Base-by-base conservation (phyloP, 1,140 invertebrate genomes). In the Catajapyx aquilonaris region DNA sequence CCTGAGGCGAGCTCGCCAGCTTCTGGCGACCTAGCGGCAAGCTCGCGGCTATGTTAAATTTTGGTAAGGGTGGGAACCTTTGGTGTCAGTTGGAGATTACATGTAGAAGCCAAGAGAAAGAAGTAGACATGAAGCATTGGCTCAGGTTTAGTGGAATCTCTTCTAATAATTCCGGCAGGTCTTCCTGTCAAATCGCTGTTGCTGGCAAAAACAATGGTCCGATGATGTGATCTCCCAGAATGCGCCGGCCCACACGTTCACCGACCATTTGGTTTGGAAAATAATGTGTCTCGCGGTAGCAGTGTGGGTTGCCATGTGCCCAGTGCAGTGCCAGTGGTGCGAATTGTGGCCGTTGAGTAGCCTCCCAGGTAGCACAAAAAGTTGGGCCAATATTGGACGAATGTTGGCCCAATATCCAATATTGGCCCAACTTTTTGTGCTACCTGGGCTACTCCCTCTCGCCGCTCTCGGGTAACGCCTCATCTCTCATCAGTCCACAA, bases 321-420 rank as follows among this genome's bases (percentile, higher is more conserved):
- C n/a, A n/a, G n/a, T n/a, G n/a, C n/a, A n/a, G n/a, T n/a, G 44
- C 50, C 53, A 60, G 20, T 45, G 36, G 36, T 61, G 52, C 31
- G 48, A 39, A 39, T 60, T 60, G 35, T 57, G 55, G 11, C 51
- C 41, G 40, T 60, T 57, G 18, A 52, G 44, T 32, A 51, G 44
- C 5, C 51, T 50, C 34, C 45, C 43, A 56, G 32, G 39, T 48
- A 5, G 48, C 46, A 32, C 55, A n/a, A n/a, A n/a, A n/a, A n/a
- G n/a, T n/a, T n/a, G n/a, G n/a, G n/a, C n/a, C n/a, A n/a, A n/a
- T n/a, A n/a, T n/a, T n/a, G n/a, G n/a, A n/a, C n/a, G n/a, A n/a
- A n/a, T n/a, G n/a, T n/a, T n/a, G n/a, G n/a, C n/a, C n/a, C n/a
- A n/a, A n/a, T n/a, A n/a, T n/a, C n/a, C n/a, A n/a, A n/a, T n/a